Evolutionary conservation across 2,797 vertebrate species (phyloP), one percentile per base, ranked within the genome.

Genomic region (Crax fasciolata): DNA sequence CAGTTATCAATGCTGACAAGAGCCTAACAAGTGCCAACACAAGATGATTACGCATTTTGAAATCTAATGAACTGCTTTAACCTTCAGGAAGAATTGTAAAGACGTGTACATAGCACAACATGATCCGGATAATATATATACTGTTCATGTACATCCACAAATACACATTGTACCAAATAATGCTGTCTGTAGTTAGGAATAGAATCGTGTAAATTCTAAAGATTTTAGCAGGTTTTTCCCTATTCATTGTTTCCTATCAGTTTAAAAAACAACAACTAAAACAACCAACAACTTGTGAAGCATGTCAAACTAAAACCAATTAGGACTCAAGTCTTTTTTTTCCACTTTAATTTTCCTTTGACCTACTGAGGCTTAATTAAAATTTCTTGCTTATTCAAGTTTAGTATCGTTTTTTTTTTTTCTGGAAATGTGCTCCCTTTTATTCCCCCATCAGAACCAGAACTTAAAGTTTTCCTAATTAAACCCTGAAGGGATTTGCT

Each of bases 61-160:
- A 99, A 99, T 99, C 98, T 98, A 99, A 98, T 98, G 99, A 99
- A 99, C 99, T 99, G 99, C 99, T 99, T 99, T 99, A 99, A 99
- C 98, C 98, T 99, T 99, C 99, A 99, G 99, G 99, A 99, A 99
- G 98, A 99, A 99, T 99, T 99, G 99, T 99, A 99, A 99, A 99
- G 99, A 99, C 98, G 97, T 99, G 99, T 99, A 99, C 98, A 99
- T 99, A 99, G 99, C 98, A 99, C 99, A 99, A 99, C 99, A 97
- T 98, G 98, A 99, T 98, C 99, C 94, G 98, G 99, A 99, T 99
- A 99, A 99, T 99, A 99, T 99, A 99, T 99, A 98, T 98, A 98
- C 98, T 98, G 98, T 99, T 98, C 98, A 98, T 98, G 98, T 98
- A 98, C 99, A 99, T 99, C 98, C 98, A 98, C 98, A 98, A 97